A percentile compares a stretch with the other conserved stretches of the same genome.
phyloP scores from a whole-genome alignment of 2,888 invertebrate species.

The Eristalinus aeneus region DNA sequence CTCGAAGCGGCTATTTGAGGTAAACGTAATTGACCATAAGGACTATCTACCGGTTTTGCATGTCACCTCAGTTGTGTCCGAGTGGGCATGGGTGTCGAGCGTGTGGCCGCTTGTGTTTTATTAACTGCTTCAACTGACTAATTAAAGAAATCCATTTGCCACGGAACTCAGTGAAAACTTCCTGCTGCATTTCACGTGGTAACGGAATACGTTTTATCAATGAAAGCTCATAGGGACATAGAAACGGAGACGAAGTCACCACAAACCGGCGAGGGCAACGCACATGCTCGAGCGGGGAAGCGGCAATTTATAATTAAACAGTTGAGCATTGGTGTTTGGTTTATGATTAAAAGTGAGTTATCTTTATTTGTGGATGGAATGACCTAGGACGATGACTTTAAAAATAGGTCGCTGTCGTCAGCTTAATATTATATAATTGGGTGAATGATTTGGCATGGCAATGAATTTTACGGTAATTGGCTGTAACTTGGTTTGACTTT shows the following conservation, averaged over 20 bases:
- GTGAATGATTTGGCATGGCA: neutral
- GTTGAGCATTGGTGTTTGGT: neutral
- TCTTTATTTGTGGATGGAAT: neutral
- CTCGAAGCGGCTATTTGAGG: neutral
- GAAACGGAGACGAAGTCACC: neutral
- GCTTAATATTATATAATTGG: neutral
- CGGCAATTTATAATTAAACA: neutral
- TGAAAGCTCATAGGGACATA: neutral
- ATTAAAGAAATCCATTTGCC: conserved; percentile 23
- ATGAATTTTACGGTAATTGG: neutral
- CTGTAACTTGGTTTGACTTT: too few relatives aligned
- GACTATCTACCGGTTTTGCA: conserved; percentile 38
- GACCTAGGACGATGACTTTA: neutral
- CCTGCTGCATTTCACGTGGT: neutral
- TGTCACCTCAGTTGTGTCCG: conserved; percentile 18
- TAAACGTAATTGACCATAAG: conserved; percentile 20
- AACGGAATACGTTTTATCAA: conserved; percentile 38
- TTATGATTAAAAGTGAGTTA: neutral
- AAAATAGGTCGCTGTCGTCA: neutral
- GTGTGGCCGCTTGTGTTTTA: neutral
- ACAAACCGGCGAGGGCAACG: neutral
- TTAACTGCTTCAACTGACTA: conserved; percentile 9
- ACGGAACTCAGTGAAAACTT: neutral
- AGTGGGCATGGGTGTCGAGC: neutral
- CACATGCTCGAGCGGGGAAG: neutral